Evolutionary conservation across 1,140 invertebrate genomes (phyloP), one percentile per base, ranked within the genome.

Genomic region (Listronotus bonariensis): DNA sequence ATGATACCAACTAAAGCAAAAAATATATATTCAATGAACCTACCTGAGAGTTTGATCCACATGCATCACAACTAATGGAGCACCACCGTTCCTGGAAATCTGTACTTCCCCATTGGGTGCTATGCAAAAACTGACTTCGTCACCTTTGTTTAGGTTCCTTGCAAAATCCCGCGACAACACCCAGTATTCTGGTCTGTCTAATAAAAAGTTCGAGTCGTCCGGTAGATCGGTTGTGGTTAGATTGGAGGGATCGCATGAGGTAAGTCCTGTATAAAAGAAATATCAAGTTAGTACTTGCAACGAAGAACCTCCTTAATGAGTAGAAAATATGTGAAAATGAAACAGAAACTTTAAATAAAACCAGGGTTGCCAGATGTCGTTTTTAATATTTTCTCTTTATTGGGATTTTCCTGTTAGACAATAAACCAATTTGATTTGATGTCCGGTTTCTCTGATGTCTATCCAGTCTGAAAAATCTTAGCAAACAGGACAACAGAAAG

Each of bases 131-230:
- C 89, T 88, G 6, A 98, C 86, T 78, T 97, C 93, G 78, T 98
- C 96, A 0, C 93, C 93, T 20, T 89, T 84, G 64, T 91, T 84
- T 0, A 95, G 87, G 38, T 85, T 88, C 31, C 89, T 88, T 0
- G 92, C 93, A 2, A 97, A 92, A 76, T 98, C 93, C 72, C 96
- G 92, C 69, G 91, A 91, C 0, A 98, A 92, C 1, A 98, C 94
- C 96, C 96, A 98, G 77, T 98, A 98, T 74, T 99, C 96, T 0
- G 90, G 92, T n/a, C 96, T 83, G 77, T 99, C 96, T 3, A 98
- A 78, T 0, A 99, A 81, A 20, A 92, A 84, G 72, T 98, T 95
- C 0, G 93, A 90, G 80, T 98, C 95, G 70, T 97, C 94, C 0
- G 97, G 97, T 8, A 98, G 80, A 70, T 94, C 92, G 11, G 83